Evolutionary conservation across 2,113 vertebrate genomes (phyloP), one percentile per base, ranked within the genome.

Genomic region (Syrrhaptes paradoxus): DNA sequence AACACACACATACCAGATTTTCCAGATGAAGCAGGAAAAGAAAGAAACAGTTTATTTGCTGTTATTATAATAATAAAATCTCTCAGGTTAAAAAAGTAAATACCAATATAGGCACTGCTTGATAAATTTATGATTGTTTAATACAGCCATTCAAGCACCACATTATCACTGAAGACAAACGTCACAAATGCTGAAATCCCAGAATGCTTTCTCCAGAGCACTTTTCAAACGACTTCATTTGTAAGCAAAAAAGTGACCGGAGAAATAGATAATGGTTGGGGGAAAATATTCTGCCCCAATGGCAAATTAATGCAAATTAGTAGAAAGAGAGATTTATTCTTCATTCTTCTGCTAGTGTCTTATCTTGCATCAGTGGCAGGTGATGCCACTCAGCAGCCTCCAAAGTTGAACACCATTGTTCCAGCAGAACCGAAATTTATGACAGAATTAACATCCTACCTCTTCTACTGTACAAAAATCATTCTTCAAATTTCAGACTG

Each of bases 221-320:
- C 36, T 61, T 59, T 57, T 31, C 54, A 57, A 73, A 48, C 4
- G 15, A 4, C 7, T 65, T 45, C 41, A 41, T 41, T 41, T 41
- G 41, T 41, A 41, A 41, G 41, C 41, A 41, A n/a, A 54, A 62
- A n/a, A 54, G 11, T 4, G 68, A 90, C 65, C 32, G 48, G 70
- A 75, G 70, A 34, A 48, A 3, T 0, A 72, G 32, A 22, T 29
- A 26, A 51, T 1, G 25, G 4, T 0, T 15, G 9, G 41, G 24
- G 26, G 36, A 52, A n/a, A 75, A 55, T n/a, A 55, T 28, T 75
- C 45, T 87, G 73, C 46, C 58, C 65, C 84, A 81, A 49, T 71
- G 81, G 71, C 70, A 78, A 32, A 72, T 45, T 48, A 84, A 84
- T 85, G 65, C 49, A 86, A 78, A 89, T 6, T 5, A 71, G n/a